Conservation (phyloP, 2,888 invertebrate genomes). For the Drosophila sordidula region DNA sequence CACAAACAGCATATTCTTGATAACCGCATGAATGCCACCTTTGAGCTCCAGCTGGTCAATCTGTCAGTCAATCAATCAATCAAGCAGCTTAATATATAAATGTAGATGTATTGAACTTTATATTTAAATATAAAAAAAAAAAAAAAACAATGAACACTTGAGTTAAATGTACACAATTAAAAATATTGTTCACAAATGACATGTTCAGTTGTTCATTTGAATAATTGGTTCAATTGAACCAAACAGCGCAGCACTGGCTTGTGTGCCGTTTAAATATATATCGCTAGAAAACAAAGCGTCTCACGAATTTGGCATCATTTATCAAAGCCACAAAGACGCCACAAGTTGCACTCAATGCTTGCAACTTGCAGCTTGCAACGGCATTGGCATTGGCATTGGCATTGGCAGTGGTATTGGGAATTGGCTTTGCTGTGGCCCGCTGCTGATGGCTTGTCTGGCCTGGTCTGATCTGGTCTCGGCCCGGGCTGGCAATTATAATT, state of each 20-base stretch:
- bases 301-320: conserved; percentile 78
- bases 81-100: not conserved
- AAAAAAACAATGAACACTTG: too few relatives aligned
- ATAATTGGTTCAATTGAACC: not conserved
- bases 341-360: conserved; percentile 35
- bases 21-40: too few relatives aligned
- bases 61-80: too few relatives aligned
- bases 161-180: too few relatives aligned
- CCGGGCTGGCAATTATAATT: conserved; percentile 73
- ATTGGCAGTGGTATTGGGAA: conserved; percentile 34
- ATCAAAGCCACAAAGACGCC: conserved; percentile 59
- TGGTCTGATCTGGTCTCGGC: conserved; percentile 6
- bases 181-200: too few relatives aligned
- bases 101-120: too few relatives aligned
- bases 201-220: not conserved
- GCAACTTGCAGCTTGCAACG: conserved; percentile 15
- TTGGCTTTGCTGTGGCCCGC: conserved; percentile 19
- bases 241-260: not conserved
- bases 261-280: not conserved
- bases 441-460: conserved; percentile 19
- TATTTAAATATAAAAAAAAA: too few relatives aligned
- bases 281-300: conserved; percentile 64
- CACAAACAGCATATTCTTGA: too few relatives aligned
- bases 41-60: too few relatives aligned
- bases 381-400: conserved; percentile 35